These are phyloP conservation scores for Nothoprocta pentlandii DNA, from an alignment of 2,113 vertebrate species.

Conservation along the genomic window DNA sequence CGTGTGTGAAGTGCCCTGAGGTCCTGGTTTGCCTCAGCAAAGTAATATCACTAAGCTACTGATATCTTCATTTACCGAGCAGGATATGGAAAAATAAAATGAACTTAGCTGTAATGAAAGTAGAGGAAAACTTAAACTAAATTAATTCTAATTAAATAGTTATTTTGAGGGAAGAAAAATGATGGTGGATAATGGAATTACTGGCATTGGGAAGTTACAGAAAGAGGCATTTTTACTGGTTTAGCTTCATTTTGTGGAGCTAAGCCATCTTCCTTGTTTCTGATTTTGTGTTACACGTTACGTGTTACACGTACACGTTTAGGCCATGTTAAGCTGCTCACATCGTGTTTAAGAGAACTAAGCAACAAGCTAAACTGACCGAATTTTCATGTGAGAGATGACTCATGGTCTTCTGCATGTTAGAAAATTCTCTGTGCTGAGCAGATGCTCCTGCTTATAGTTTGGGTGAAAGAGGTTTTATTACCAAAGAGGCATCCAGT, in stretches of 20 bases:
- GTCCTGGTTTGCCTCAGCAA: background rate
- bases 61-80: background rate
- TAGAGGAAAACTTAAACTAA: background rate
- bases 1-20: rapidly evolving
- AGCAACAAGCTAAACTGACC: slow-evolving; percentile 42
- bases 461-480: slow-evolving; percentile 40
- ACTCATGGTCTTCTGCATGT: slow-evolving; percentile 8
- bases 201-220: background rate
- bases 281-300: background rate
- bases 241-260: background rate
- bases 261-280: background rate
- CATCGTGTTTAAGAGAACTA: background rate
- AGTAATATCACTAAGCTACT: background rate
- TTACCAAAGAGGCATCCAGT: slow-evolving; percentile 15
- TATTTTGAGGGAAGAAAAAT: background rate
- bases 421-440: slow-evolving; percentile 39
- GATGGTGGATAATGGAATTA: background rate
- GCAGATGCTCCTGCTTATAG: slow-evolving; percentile 33
- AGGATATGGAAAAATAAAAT: background rate
- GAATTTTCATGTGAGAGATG: slow-evolving; percentile 63
- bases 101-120: background rate
- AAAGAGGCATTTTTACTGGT: background rate
- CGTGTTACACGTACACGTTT: background rate
- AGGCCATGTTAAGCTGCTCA: background rate
- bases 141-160: background rate